phyloP scores from a whole-genome alignment of 2,888 invertebrate genomes.

The Tineola bisselliella region DNA sequence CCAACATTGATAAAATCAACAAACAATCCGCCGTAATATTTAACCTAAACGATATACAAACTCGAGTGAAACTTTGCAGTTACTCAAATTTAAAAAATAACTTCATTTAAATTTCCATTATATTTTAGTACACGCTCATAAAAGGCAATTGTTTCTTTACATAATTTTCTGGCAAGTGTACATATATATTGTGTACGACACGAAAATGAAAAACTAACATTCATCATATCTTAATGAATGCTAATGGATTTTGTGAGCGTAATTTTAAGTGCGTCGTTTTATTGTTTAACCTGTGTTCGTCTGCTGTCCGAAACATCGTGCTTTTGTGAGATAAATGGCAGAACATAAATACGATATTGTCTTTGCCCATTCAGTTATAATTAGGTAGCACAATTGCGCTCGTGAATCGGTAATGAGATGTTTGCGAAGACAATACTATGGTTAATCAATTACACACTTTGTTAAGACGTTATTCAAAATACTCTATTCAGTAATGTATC shows the following conservation, averaged over 20 bases:
- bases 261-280: conserved; percentile 42
- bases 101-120: background rate
- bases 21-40: conserved; percentile 9
- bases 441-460: conserved; percentile 52
- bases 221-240: conserved; percentile 12
- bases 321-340: conserved; percentile 62
- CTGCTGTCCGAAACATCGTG: conserved; percentile 49
- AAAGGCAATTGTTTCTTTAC: conserved; percentile 59
- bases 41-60: no score
- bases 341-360: conserved; percentile 66
- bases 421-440: conserved; percentile 47
- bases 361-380: conserved; percentile 55
- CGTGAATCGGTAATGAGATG: conserved; percentile 59
- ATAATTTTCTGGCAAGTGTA: conserved; percentile 24
- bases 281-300: conserved; percentile 37
- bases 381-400: conserved; percentile 66
- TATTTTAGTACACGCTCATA: conserved; percentile 17
- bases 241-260: conserved; percentile 51
- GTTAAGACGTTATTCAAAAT: conserved; percentile 18
- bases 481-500: background rate
- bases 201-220: background rate
- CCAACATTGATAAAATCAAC: conserved; percentile 22
- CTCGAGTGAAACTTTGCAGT: background rate
- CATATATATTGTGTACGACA: background rate
- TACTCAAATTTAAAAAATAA: background rate